A percentile compares a stretch with the other conserved stretches of the same genome.
Conservation (phyloP, 2,113 vertebrate genomes). For the Psittacula cyanocephala region DNA sequence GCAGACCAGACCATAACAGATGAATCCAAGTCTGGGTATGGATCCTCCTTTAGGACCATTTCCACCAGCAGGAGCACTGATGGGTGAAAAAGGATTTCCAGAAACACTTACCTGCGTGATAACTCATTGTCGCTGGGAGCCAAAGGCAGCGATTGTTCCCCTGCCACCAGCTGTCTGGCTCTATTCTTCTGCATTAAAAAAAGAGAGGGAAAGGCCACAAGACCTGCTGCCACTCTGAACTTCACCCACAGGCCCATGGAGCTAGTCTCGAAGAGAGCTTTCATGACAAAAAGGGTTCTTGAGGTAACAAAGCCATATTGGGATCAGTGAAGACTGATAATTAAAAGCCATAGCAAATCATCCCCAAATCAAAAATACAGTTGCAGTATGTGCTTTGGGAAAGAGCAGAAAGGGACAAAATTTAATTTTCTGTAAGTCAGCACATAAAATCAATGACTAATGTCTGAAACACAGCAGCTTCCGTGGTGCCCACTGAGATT, state of each 20-base stretch:
- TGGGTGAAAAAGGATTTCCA: neutral
- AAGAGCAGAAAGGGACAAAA: neutral
- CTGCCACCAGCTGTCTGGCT: fast-evolving
- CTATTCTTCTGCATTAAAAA: neutral
- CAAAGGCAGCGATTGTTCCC: fast-evolving
- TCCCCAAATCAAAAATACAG: neutral
- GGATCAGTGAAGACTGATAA: neutral
- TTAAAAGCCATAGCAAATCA: neutral
- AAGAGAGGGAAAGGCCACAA: neutral
- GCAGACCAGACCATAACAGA: neutral
- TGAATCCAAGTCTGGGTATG: neutral
- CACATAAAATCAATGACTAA: neutral
- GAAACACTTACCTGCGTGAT: neutral
- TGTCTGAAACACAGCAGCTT: neutral
- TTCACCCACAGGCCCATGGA: neutral
- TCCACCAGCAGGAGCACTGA: neutral
- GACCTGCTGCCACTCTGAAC: neutral
- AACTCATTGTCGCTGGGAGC: neutral
- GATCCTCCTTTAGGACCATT: neutral
- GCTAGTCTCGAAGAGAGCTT: neutral
- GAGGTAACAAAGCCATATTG: neutral
- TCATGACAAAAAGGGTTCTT: neutral
- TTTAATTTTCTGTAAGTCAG: neutral
- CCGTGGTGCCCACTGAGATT: neutral
- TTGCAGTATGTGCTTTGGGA: neutral